Percentiles rank a stretch among this genome's conserved stretches.
phyloP scores from a whole-genome alignment of 53 echinoderm and acorn worm genomes.

The Stichopus horrens region DNA sequence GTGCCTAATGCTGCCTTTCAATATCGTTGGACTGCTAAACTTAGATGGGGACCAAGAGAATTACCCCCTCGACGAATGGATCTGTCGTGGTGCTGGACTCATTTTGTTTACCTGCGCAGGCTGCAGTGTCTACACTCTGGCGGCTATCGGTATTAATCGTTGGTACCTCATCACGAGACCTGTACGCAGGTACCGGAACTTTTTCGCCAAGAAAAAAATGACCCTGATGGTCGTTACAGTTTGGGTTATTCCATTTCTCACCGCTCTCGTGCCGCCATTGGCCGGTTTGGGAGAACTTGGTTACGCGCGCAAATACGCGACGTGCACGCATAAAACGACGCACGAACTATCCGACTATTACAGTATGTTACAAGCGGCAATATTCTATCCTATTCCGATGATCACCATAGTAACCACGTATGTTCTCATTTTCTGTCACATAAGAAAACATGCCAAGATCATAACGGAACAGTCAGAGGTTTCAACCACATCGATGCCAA shows the following conservation, averaged over 20 bases:
- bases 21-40: constrained; percentile 51
- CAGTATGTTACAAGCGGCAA: constrained; percentile 57
- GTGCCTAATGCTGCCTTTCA: constrained; percentile 47
- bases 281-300: constrained; percentile 65
- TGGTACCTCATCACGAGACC: constrained; percentile 67
- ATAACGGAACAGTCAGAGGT: constrained; percentile 55
- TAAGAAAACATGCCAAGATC: constrained; percentile 56
- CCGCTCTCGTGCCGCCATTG: constrained; percentile 56
- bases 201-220: constrained; percentile 49
- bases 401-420: constrained; percentile 61
- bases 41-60: constrained; percentile 35
- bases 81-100: constrained; percentile 54
- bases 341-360: constrained; percentile 59
- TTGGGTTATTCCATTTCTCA: constrained; percentile 60
- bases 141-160: constrained; percentile 65
- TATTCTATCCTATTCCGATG: constrained; percentile 58
- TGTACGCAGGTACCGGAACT: constrained; percentile 46
- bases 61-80: constrained; percentile 51
- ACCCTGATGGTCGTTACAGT: constrained; percentile 51
- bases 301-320: constrained; percentile 63
- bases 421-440: constrained; percentile 59
- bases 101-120: constrained; percentile 59
- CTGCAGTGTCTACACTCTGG: constrained; percentile 74
- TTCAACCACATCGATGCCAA: constrained; percentile 48
- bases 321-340: constrained; percentile 58